These are phyloP conservation scores for Acipenser ruthenus DNA, from an alignment of 2,797 vertebrate species.

Conservation along the genomic window DNA sequence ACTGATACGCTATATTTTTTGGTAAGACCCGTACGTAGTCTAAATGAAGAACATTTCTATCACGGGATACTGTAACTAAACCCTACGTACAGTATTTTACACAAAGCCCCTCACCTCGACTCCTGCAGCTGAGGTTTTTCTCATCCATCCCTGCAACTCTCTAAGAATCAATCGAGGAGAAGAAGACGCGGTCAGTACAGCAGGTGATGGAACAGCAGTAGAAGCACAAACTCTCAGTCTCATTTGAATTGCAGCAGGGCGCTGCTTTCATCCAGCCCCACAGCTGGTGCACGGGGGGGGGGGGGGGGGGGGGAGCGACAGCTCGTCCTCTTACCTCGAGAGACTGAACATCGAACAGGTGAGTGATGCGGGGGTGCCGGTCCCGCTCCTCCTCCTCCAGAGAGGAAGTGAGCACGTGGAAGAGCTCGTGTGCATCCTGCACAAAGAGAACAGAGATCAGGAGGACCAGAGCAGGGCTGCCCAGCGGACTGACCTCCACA, in stretches of 20 bases:
- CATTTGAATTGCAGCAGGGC: neutral
- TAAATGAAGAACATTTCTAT: too few species aligned
- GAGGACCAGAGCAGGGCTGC: neutral
- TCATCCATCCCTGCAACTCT: conserved; percentile 47
- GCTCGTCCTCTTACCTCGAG: conserved; percentile 65
- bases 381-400: conserved; percentile 83
- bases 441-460: conserved; percentile 8
- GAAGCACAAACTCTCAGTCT: neutral
- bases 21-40: too few species aligned
- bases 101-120: conserved; percentile 46
- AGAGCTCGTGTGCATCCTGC: conserved; percentile 92
- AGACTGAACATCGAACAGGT: conserved; percentile 80
- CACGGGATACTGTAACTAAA: too few species aligned
- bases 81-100: neutral
- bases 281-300: neutral
- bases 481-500: too few species aligned
- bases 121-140: conserved; percentile 52
- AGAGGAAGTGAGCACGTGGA: conserved; percentile 91
- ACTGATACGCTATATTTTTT: too few species aligned
- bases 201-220: neutral
- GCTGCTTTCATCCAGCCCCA: neutral
- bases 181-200: neutral
- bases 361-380: conserved; percentile 70
- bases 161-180: conserved; percentile 31
- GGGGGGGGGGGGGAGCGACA: too few species aligned